These are phyloP conservation scores for Cheirogaleus major DNA, from an alignment of 2,797 vertebrate species.

Conservation along the genomic window DNA sequence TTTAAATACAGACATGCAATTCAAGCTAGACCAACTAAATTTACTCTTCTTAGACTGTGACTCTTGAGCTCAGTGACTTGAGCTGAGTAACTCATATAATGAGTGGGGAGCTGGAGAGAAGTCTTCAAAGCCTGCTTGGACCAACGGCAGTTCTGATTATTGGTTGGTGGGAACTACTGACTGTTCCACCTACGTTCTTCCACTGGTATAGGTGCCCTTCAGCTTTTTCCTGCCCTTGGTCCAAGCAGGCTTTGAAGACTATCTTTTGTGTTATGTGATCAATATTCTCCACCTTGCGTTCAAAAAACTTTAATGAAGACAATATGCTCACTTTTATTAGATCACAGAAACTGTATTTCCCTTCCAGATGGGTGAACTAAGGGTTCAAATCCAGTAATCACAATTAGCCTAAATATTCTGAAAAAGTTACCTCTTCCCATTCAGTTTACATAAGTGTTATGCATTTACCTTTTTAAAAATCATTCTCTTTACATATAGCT, in stretches of 20 bases:
- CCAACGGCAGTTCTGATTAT: too few relatives aligned
- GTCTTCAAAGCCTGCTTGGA: too few relatives aligned
- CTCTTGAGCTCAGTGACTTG: not conserved
- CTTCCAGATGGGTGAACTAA: not conserved
- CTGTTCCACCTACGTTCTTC: too few relatives aligned
- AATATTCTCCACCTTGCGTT: not conserved
- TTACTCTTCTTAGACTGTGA: not conserved
- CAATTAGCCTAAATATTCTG: slow-evolving; percentile 21
- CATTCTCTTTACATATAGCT: not conserved
- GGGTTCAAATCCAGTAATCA: not conserved
- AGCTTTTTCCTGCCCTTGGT: not conserved
- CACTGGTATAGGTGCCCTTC: too few relatives aligned
- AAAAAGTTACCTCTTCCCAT: not conserved
- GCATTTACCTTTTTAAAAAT: not conserved
- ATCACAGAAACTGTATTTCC: not conserved
- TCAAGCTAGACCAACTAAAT: not conserved
- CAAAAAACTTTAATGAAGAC: not conserved
- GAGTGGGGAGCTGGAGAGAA: too few relatives aligned
- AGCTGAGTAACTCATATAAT: too few relatives aligned
- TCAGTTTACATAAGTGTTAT: not conserved
- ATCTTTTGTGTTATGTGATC: not conserved
- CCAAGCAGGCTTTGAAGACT: not conserved
- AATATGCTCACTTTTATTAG: not conserved
- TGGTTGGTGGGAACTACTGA: too few relatives aligned
- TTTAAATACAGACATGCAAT: not conserved